Conservation (phyloP, 2,113 vertebrate species). For the Corythornis madagascariensis region DNA sequence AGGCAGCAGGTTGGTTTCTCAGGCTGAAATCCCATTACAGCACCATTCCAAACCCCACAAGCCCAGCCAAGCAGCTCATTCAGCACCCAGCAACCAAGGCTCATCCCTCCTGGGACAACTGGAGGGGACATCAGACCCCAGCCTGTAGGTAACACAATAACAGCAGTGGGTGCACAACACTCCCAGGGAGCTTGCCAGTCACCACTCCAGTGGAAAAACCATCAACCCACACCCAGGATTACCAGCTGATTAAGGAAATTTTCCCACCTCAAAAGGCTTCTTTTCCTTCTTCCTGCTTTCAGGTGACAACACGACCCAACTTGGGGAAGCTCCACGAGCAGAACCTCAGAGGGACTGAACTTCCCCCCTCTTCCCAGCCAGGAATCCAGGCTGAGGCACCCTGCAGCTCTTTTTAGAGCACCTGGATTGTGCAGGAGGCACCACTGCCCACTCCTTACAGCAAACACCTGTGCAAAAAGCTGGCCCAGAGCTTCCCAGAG, state of each 20-base stretch:
- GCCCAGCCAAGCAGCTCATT: not conserved
- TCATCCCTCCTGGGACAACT: not conserved
- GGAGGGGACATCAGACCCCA: not conserved
- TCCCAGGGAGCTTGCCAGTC: not conserved
- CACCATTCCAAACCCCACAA: not conserved
- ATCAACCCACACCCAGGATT: not conserved
- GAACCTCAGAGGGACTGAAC: not conserved
- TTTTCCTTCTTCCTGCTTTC: not conserved
- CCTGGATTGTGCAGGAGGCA: not conserved
- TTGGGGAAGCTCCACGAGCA: not conserved
- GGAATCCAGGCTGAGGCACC: not conserved
- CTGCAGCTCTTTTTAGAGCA: not conserved
- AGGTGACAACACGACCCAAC: not conserved
- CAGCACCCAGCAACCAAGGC: not conserved
- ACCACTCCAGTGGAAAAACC: not conserved
- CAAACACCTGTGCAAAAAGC: not conserved
- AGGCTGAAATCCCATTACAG: not conserved
- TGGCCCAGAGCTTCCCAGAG: not conserved
- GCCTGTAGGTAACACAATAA: rapidly evolving
- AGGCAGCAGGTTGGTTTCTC: not conserved
- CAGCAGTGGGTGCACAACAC: not conserved
- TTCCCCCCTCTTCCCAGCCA: not conserved
- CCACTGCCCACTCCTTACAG: not conserved
- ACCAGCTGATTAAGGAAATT: not conserved
- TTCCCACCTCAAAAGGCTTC: not conserved